phyloP scores from a whole-genome alignment of 2,113 vertebrate species.

The Boulengeromyrus knoepffleri region DNA sequence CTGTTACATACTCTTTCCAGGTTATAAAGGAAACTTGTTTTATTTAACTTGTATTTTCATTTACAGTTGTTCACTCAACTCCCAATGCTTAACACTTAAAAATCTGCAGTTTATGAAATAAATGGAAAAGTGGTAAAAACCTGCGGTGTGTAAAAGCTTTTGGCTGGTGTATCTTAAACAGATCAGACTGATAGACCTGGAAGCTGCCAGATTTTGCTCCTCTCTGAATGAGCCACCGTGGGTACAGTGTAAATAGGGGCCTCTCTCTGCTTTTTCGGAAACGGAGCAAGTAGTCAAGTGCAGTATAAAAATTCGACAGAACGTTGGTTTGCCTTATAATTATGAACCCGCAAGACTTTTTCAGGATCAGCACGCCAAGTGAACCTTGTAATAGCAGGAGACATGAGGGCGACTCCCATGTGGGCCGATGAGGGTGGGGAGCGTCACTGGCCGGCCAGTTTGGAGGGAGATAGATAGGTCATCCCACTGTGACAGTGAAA shows the following conservation, averaged over 20 bases:
- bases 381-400: slow-evolving; percentile 41
- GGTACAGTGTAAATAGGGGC: background rate
- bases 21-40: no score
- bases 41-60: no score
- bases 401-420: slow-evolving; percentile 38
- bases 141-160: no score
- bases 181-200: background rate
- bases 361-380: slow-evolving; percentile 39
- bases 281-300: background rate
- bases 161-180: background rate
- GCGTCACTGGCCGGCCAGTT: background rate
- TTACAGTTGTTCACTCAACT: no score
- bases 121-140: no score
- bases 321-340: slow-evolving; percentile 20
- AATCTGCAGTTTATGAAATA: no score
- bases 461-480: background rate
- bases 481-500: background rate
- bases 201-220: background rate
- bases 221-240: background rate
- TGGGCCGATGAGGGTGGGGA: background rate
- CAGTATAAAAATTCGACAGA: background rate
- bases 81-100: no score
- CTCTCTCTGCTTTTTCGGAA: background rate
- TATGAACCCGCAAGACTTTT: slow-evolving; percentile 48
- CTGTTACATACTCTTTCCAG: no score